phyloP scores from a whole-genome alignment of 2,888 invertebrate species.

The Ennomos quercinarius region DNA sequence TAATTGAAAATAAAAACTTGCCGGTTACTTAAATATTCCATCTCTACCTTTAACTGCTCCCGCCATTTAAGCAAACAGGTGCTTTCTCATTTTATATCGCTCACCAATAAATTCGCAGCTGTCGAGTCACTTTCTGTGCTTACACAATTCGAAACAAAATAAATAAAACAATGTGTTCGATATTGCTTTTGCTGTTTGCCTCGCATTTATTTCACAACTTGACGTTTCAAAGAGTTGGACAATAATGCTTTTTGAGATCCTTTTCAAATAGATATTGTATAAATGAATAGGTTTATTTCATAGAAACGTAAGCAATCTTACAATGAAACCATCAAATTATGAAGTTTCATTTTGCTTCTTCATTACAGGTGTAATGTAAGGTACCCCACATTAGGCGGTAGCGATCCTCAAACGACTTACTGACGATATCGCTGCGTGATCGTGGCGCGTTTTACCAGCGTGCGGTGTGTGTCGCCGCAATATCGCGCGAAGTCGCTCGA shows the following conservation, averaged over 20 bases:
- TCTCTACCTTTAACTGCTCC: constrained; percentile 25
- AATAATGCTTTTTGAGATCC: constrained; percentile 1
- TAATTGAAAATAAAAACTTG: not conserved
- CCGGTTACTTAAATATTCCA: constrained; percentile 3
- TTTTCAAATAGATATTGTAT: constrained; percentile 5
- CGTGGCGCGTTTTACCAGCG: no score
- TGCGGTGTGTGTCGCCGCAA: no score
- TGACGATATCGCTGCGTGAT: no score
- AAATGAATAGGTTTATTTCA: no score
- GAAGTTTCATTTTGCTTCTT: no score
- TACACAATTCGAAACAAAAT: constrained; percentile 39
- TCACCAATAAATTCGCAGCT: constrained; percentile 38
- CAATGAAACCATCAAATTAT: no score
- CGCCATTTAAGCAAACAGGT: constrained; percentile 33
- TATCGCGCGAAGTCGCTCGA: no score
- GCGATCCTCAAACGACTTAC: no score
- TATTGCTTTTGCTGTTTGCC: constrained; percentile 37
- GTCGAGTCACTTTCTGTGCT: constrained; percentile 36
- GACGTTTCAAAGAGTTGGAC: constrained; percentile 10
- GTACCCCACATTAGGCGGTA: no score
- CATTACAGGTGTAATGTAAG: no score
- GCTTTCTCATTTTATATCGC: constrained; percentile 34
- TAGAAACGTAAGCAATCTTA: no score
- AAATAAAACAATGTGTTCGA: constrained; percentile 37
- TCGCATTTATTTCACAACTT: constrained; percentile 25